These are phyloP conservation scores for Hesperia comma DNA, from an alignment of 2,888 invertebrate genomes.

Conservation along the genomic window DNA sequence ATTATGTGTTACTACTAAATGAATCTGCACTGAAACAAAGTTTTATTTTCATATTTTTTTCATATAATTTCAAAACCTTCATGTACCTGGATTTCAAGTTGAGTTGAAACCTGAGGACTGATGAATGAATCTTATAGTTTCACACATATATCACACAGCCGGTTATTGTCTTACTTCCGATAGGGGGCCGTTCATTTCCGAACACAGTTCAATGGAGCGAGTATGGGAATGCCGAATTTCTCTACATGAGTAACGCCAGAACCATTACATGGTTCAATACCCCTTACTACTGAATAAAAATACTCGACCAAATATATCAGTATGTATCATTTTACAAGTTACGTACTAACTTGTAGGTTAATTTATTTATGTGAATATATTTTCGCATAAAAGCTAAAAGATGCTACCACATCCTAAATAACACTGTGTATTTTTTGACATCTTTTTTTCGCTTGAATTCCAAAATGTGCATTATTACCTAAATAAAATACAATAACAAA, in stretches of 20 bases:
- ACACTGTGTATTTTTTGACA: too few relatives aligned
- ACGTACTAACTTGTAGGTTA: neutral
- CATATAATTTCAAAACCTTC: too few relatives aligned
- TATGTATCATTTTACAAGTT: neutral
- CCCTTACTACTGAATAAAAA: neutral
- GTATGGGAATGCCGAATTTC: conserved; percentile 55
- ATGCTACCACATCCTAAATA: too few relatives aligned
- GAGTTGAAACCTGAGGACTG: conserved; percentile 16
- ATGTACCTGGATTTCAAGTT: neutral
- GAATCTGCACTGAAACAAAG: too few relatives aligned
- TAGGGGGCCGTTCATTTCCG: conserved; percentile 71
- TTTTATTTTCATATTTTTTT: too few relatives aligned
- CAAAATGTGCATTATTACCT: too few relatives aligned
- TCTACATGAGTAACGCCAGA: conserved; percentile 47
- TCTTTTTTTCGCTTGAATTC: too few relatives aligned
- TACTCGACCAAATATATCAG: neutral
- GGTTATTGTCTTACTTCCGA: conserved; percentile 61
- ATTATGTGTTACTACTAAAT: too few relatives aligned
- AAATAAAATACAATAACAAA: too few relatives aligned
- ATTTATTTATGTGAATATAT: too few relatives aligned
- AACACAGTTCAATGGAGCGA: conserved; percentile 58
- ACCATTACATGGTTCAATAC: conserved; percentile 28
- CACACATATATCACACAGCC: conserved; percentile 63
- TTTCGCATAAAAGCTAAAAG: too few relatives aligned
- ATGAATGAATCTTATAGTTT: conserved; percentile 45